A percentile compares a stretch with the other conserved stretches of the same genome.
phyloP scores from a whole-genome alignment of 2,888 invertebrate species.

The Coleophora flavipennella region DNA sequence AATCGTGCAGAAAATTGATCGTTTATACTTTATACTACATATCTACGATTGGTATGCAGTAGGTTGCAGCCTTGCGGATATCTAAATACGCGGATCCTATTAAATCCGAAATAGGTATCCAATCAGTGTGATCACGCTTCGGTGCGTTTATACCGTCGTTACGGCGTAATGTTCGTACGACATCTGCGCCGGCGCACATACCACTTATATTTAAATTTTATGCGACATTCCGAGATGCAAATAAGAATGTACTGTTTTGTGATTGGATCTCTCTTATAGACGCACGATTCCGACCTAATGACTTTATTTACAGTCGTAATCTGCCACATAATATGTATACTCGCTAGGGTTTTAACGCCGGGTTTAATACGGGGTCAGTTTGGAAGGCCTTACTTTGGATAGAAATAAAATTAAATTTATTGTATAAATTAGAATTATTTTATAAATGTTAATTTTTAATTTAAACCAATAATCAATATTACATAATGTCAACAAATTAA shows the following conservation, averaged over 20 bases:
- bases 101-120: conserved; percentile 59
- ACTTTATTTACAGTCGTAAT: too few species aligned
- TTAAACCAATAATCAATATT: too few species aligned
- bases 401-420: too few species aligned
- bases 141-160: conserved; percentile 41
- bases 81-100: conserved; percentile 40
- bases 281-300: background rate
- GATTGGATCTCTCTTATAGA: background rate
- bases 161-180: conserved; percentile 14
- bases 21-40: background rate
- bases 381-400: too few species aligned
- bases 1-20: background rate
- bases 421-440: too few species aligned
- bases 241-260: too few species aligned
- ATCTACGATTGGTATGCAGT: background rate
- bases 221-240: conserved; percentile 3
- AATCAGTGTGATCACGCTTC: conserved; percentile 46
- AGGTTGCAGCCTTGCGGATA: conserved; percentile 22
- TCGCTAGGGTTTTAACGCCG: too few species aligned
- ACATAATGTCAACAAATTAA: too few species aligned
- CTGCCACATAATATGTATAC: too few species aligned
- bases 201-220: conserved; percentile 21
- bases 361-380: too few species aligned
- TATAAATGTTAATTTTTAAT: too few species aligned
- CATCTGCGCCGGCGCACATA: conserved; percentile 6